A percentile compares a stretch with the other conserved stretches of the same genome.
Conservation (phyloP, 2,797 vertebrate species). For the Simalia tracyae region DNA sequence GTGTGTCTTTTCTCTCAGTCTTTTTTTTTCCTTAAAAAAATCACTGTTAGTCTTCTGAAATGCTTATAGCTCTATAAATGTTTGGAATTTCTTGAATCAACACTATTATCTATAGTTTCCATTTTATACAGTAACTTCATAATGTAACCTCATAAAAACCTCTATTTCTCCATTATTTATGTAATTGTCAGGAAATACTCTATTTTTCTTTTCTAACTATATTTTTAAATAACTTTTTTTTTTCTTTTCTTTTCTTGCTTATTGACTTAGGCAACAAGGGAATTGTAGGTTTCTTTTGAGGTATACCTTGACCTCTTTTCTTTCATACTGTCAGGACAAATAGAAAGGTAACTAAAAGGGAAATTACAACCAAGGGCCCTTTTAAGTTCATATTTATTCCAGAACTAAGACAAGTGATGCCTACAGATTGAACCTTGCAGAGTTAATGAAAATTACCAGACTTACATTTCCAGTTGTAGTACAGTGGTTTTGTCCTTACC, state of each 20-base stretch:
- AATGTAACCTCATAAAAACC: neutral
- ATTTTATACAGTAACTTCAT: constrained; percentile 1
- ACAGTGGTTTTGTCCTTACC: neutral
- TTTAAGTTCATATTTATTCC: constrained; percentile 38
- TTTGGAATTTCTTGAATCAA: constrained; percentile 20
- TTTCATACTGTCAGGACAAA: neutral
- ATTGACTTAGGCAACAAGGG: neutral
- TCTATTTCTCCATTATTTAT: neutral
- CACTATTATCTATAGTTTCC: neutral
- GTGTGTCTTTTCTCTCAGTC: constrained; percentile 16
- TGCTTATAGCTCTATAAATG: neutral
- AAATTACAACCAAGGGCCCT: neutral
- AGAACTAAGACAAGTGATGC: constrained; percentile 17
- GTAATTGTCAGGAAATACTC: neutral
- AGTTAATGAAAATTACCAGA: constrained; percentile 7
- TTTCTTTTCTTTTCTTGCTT: neutral
- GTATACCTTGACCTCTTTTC: neutral
- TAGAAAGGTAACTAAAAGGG: constrained; percentile 10
- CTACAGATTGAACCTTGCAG: constrained; percentile 16
- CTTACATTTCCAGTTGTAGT: constrained; percentile 18
- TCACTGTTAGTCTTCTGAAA: constrained; percentile 27
- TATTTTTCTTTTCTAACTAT: neutral
- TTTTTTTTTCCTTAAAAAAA: constrained; percentile 19
- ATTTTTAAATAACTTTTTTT: constrained; percentile 2
- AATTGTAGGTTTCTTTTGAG: neutral